phyloP scores from a whole-genome alignment of 2,888 invertebrate genomes.

The Metallyticus violacea region DNA sequence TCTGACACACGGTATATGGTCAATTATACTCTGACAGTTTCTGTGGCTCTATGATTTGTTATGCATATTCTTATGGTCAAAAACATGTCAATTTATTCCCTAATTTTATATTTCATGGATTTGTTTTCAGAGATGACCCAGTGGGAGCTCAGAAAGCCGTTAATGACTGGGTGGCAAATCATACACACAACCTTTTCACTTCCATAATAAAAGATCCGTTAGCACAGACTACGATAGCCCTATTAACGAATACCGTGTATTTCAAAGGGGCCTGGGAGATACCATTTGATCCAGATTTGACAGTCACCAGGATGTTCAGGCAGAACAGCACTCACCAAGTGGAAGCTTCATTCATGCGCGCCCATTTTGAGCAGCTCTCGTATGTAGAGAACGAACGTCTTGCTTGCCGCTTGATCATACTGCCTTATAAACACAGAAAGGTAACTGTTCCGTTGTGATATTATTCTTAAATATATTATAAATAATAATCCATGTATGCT shows the following conservation, averaged over 20 bases:
- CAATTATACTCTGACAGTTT: too few relatives aligned
- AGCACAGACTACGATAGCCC: conserved; percentile 41
- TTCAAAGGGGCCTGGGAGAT: conserved; percentile 49
- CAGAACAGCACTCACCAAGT: conserved; percentile 36
- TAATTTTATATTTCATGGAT: background rate
- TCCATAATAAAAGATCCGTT: conserved; percentile 44
- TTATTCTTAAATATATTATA: too few relatives aligned
- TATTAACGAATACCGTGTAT: conserved; percentile 49
- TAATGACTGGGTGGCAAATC: conserved; percentile 43
- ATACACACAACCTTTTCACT: conserved; percentile 41
- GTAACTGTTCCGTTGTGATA: conserved; percentile 48
- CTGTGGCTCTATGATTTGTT: too few relatives aligned
- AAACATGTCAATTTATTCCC: background rate
- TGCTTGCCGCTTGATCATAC: conserved; percentile 44
- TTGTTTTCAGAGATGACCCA: conserved; percentile 30
- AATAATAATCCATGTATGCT: too few relatives aligned
- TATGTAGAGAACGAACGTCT: conserved; percentile 43
- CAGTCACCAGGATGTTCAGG: conserved; percentile 41
- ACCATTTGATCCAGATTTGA: conserved; percentile 46
- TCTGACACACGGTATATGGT: too few relatives aligned
- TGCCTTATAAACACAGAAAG: conserved; percentile 48
- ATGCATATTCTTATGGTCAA: too few relatives aligned
- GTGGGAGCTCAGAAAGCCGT: conserved; percentile 37
- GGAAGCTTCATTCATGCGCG: conserved; percentile 42
- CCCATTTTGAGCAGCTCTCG: conserved; percentile 37